Base-by-base conservation (phyloP, 1,140 invertebrate genomes). In the Tachypleus tridentatus region DNA sequence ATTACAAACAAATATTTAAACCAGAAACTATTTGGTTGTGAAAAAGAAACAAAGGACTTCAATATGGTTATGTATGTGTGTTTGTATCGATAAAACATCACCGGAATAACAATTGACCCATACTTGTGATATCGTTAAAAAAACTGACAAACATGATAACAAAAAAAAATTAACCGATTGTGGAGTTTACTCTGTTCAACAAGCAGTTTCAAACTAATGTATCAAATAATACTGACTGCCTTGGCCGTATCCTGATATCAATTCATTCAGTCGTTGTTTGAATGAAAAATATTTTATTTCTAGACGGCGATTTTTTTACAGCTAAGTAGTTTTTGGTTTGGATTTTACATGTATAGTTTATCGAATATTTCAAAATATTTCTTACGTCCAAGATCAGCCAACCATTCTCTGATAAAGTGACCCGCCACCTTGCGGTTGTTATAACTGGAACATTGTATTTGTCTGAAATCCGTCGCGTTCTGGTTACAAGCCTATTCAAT, bases 381-480 rank as follows among this genome's bases (percentile, higher is more conserved):
- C 10, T 51, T 71, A 71, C 70, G 66, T 61, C 66, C 64, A 49
- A 53, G 48, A 7, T 64, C 48, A 9, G 70, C 68, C 5, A 66
- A 61, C 70, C 70, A 71, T 4, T 53, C 53, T 9, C 56, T 53
- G 8, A 70, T 63, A 3, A 57, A 60, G 49, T 65, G 63, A 1
- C 66, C 70, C 5, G 63, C 61, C 8, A 70, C 58, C 3, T 57
- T 61, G 9, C 69, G 63, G n/a, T 69, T 67, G 47, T 71, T 70
- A 60, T 71, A 68, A 5, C 64, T 61, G 0, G 70, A 62, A n/a
- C 70, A 71, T 50, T 71, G 70, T 5, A 58, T 59, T n/a, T 62
- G 57, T 56, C 67, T 57, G 29, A 65, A 62, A 57, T 64, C 64
- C 47, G 53, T 29, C 29, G 29, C 29, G 29, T 29, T 29, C 29